Conservation (phyloP, 2,113 vertebrate genomes). For the Gadus macrocephalus region DNA sequence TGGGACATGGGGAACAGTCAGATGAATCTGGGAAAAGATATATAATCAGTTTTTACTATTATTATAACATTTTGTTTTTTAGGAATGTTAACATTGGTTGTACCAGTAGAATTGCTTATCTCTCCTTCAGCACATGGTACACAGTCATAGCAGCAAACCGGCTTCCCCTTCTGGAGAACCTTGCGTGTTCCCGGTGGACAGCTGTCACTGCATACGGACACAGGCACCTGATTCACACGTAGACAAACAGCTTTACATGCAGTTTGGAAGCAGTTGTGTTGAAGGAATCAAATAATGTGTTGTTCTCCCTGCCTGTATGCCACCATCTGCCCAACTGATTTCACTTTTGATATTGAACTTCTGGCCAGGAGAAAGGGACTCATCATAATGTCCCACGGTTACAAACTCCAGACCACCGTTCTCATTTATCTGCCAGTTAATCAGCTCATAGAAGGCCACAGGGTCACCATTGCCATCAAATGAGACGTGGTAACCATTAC, state of each 20-base stretch:
- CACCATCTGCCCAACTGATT: constrained; percentile 52
- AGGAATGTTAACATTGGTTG: not conserved
- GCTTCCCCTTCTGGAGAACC: constrained; percentile 59
- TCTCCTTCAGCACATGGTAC: constrained; percentile 67
- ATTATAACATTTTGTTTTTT: not conserved
- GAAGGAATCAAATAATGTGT: not conserved
- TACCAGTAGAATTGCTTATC: constrained; percentile 69
- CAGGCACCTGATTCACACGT: constrained; percentile 43
- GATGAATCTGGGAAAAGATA: constrained; percentile 48
- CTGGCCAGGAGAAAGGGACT: constrained; percentile 45
- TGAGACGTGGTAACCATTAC: constrained; percentile 56
- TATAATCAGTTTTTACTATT: not conserved
- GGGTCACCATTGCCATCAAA: constrained; percentile 68
- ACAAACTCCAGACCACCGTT: constrained; percentile 44
- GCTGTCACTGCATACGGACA: constrained; percentile 61
- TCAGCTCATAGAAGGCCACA: constrained; percentile 59
- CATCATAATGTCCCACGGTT: constrained; percentile 60
- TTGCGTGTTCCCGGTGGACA: constrained; percentile 63
- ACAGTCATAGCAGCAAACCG: constrained; percentile 67
- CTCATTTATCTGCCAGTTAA: constrained; percentile 63
- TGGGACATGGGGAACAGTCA: constrained; percentile 52
- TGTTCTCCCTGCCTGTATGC: constrained; percentile 32
- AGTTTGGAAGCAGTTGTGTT: no score
- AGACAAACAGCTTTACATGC: not conserved
- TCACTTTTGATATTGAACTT: constrained; percentile 53